A percentile compares a stretch with the other conserved stretches of the same genome.
These are phyloP conservation scores for Xenopus laevis DNA, from an alignment of 2,113 vertebrate genomes.

Conservation along the genomic window DNA sequence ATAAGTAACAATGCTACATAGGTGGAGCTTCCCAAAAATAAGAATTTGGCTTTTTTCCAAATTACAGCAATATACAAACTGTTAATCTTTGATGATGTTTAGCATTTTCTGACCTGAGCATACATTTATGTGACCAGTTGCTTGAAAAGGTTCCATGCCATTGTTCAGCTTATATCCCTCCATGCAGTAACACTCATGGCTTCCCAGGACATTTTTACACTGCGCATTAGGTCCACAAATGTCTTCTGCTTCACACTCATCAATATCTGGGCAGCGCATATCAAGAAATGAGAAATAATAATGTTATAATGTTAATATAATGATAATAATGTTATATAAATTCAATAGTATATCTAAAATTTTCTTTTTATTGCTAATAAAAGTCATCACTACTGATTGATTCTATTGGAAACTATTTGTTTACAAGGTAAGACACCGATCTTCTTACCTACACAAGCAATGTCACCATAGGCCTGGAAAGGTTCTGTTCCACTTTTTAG, in stretches of 20 bases:
- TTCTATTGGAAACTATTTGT: no score
- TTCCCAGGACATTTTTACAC: constrained; percentile 76
- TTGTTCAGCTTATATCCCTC: constrained; percentile 70
- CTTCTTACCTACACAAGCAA: constrained; percentile 9
- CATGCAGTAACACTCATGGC: constrained; percentile 77
- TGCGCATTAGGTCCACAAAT: constrained; percentile 72
- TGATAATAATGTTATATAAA: no score
- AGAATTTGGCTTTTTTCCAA: no score
- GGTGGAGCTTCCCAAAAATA: no score
- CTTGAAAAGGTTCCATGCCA: constrained; percentile 65
- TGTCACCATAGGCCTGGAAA: constrained; percentile 51
- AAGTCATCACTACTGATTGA: no score
- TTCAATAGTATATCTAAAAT: no score
- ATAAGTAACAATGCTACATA: no score
- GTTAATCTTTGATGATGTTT: no score
- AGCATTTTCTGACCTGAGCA: constrained; percentile 10
- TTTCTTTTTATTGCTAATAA: no score
- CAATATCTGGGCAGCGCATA: constrained; percentile 65
- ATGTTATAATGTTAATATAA: no score
- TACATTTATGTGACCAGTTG: background rate
- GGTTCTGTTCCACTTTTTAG: constrained; percentile 63
- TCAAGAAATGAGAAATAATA: background rate
- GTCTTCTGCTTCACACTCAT: constrained; percentile 73
- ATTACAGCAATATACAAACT: no score
- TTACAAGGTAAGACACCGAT: no score